phyloP scores from a whole-genome alignment of 2,797 vertebrate species.

The Lutjanus campechanus region DNA sequence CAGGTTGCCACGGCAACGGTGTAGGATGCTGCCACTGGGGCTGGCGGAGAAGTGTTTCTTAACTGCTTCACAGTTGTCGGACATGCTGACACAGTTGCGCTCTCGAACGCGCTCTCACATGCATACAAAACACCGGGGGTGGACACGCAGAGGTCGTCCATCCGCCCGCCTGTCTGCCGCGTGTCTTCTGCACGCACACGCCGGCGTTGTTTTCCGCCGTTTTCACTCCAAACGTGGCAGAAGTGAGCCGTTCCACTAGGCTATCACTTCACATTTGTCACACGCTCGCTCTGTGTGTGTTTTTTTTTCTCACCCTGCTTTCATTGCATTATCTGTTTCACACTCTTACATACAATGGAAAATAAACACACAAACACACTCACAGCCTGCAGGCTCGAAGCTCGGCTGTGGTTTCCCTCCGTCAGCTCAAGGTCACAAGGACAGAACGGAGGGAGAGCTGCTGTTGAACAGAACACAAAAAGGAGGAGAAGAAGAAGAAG shows the following conservation, averaged over 20 bases:
- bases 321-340: not conserved
- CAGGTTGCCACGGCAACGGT: constrained; percentile 72
- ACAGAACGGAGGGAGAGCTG: not conserved
- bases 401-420: constrained; percentile 7
- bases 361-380: constrained; percentile 1
- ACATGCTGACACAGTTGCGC: constrained; percentile 25
- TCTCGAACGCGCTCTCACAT: not conserved
- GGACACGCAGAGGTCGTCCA: constrained; percentile 7
- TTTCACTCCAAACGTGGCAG: constrained; percentile 1
- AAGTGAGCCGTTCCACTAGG: not conserved
- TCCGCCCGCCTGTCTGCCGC: too few species aligned
- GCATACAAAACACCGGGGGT: not conserved
- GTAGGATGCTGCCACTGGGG: constrained; percentile 52
- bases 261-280: not conserved
- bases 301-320: not conserved
- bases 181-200: too few species aligned
- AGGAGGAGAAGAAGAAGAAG: not conserved
- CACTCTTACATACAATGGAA: constrained; percentile 7
- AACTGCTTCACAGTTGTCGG: constrained; percentile 54
- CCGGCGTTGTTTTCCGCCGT: constrained; percentile 1
- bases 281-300: not conserved
- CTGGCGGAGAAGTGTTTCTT: constrained; percentile 44
- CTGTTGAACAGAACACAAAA: not conserved
- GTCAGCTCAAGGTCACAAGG: constrained; percentile 58
- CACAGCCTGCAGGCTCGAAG: constrained; percentile 13